These are phyloP conservation scores for Echeneis naucrates DNA, from an alignment of 2,797 vertebrate species.

Conservation along the genomic window DNA sequence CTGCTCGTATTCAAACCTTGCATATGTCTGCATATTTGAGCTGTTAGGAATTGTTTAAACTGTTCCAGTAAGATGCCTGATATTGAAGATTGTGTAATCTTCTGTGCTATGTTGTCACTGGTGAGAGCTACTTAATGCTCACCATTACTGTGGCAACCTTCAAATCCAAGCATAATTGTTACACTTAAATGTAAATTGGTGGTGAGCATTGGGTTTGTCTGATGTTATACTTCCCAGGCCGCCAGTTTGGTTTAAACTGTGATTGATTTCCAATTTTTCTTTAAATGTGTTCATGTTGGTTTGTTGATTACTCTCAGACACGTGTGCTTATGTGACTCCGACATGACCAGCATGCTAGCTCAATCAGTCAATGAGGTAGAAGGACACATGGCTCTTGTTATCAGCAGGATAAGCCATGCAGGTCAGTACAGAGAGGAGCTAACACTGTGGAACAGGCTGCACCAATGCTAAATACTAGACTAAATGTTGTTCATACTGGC, in stretches of 20 bases:
- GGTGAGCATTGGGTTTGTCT: not conserved
- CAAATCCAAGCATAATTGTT: conserved; percentile 40
- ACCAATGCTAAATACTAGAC: not conserved
- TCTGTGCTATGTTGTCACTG: conserved; percentile 52
- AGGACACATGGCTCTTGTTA: conserved; percentile 51
- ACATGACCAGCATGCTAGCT: conserved; percentile 37
- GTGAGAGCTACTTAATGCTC: conserved; percentile 50
- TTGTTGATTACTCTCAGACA: conserved; percentile 36
- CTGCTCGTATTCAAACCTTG: conserved; percentile 15
- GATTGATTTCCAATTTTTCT: conserved; percentile 15
- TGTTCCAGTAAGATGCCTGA: conserved; percentile 17
- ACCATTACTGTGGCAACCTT: conserved; percentile 62
- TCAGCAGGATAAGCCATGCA: conserved; percentile 22
- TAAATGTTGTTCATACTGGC: not conserved
- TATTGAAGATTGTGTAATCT: conserved; percentile 7
- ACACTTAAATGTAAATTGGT: conserved; percentile 16
- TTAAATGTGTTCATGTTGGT: conserved; percentile 26
- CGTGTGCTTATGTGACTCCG: conserved; percentile 48
- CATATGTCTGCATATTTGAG: conserved; percentile 29
- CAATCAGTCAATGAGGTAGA: conserved; percentile 52
- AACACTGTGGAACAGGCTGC: conserved; percentile 17
- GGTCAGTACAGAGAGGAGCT: conserved; percentile 22
- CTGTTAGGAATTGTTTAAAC: conserved; percentile 40
- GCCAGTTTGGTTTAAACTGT: conserved; percentile 18
- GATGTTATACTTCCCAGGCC: conserved; percentile 4